Evolutionary conservation across 1,140 invertebrate genomes (phyloP), one percentile per base, ranked within the genome.

Genomic region (Eupristina koningsbergeri): DNA sequence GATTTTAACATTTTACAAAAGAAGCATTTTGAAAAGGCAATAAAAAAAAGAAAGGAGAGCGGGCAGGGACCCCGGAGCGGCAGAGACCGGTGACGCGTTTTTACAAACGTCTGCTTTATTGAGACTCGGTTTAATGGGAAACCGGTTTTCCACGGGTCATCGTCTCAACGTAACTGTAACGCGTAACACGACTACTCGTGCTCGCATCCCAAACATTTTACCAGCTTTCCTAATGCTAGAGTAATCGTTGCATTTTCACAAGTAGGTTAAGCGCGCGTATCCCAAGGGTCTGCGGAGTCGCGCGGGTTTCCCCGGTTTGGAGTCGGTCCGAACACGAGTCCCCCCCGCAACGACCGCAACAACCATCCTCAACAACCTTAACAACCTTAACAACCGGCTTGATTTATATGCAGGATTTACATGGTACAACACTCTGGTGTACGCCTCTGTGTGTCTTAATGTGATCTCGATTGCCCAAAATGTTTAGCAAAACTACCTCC

Each of bases 101-200:
- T 74, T 81, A 73, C n/a, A 36, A 58, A 58, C 50, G 26, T 29
- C 36, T 34, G 11, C 36, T 83, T 63, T 39, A 53, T 69, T 22
- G 5, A 0, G 36, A 29, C 63, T 50, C 31, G 29, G 39, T 45
- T 45, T 13, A 6, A 29, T 26, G 74, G 79, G 77, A 87, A 89
- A 90, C 89, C 89, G 88, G 89, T 90, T 87, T 89, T 85, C 80
- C 64, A 85, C 86, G 86, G 86, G 86, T 89, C 89, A 89, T 89
- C 87, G 86, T 88, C 83, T 78, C 80, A 83, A 83, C 84, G 85
- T 91, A 90, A 90, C 89, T 89, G 88, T 91, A 91, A 87, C 87
- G 86, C 86, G 87, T 76, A n/a, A n/a, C n/a, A n/a, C n/a, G n/a
- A n/a, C n/a, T n/a, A 84, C 81, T 61, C 41, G 17, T n/a, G 34